These are phyloP conservation scores for Ectobius pallidus DNA, from an alignment of 2,888 invertebrate genomes.

Conservation along the genomic window DNA sequence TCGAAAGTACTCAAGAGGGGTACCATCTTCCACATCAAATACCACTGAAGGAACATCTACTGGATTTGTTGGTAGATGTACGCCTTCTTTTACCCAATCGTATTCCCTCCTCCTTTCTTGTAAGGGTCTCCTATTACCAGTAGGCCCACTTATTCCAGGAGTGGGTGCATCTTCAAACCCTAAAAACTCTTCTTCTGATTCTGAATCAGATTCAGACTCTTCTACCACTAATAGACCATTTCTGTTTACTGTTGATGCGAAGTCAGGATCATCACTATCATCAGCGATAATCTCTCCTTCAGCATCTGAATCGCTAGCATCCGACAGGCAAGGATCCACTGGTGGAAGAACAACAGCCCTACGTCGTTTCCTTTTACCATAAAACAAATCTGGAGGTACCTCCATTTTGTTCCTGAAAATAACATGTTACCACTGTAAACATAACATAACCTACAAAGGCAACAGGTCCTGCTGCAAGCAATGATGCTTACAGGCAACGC, in stretches of 20 bases:
- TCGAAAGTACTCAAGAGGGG: conserved; percentile 1
- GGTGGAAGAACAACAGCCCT: background rate
- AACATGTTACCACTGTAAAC: background rate
- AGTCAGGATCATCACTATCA: background rate
- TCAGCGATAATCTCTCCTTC: background rate
- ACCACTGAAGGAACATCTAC: too few species aligned
- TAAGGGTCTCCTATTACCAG: background rate
- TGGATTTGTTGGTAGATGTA: too few species aligned
- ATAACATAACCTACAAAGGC: too few species aligned
- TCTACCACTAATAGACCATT: background rate
- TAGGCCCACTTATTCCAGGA: background rate
- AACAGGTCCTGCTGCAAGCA: too few species aligned
- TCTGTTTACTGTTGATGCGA: background rate
- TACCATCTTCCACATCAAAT: background rate
- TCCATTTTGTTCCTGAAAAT: background rate
- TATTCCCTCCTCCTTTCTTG: background rate
- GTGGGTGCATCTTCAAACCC: background rate
- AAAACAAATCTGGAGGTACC: too few species aligned
- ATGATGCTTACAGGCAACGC: too few species aligned
- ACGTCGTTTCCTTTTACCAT: too few species aligned
- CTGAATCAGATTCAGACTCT: background rate
- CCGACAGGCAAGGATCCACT: background rate
- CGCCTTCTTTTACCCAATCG: too few species aligned
- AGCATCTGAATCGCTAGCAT: background rate
- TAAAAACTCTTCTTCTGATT: conserved; percentile 1